Evolutionary conservation across 2,888 invertebrate genomes (phyloP).

Genomic region (Yponomeuta cagnagella): DNA sequence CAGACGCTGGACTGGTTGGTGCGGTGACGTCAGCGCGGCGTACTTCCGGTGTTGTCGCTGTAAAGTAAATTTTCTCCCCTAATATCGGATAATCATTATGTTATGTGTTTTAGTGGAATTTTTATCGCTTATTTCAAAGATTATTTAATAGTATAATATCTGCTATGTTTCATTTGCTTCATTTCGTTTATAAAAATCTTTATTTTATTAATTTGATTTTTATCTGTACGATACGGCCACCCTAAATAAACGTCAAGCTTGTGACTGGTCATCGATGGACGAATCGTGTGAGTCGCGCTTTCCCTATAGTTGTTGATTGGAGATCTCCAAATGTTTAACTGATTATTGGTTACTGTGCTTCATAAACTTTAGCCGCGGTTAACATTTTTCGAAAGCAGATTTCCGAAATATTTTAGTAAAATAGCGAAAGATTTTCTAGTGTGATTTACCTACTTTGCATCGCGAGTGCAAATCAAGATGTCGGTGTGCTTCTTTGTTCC

Average conservation of each 20-base stretch:
- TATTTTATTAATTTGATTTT: background rate
- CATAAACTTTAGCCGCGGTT: slow-evolving; percentile 61
- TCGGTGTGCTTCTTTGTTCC: slow-evolving; percentile 83
- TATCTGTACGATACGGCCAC: background rate
- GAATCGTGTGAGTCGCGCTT: slow-evolving; percentile 74
- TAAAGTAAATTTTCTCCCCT: background rate
- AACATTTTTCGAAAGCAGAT: slow-evolving; percentile 32
- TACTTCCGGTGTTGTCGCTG: background rate
- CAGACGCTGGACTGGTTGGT: slow-evolving; percentile 42
- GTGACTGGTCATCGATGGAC: slow-evolving; percentile 75
- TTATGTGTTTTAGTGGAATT: too few species aligned
- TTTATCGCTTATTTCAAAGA: too few species aligned
- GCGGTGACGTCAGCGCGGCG: background rate
- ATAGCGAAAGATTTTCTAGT: background rate
- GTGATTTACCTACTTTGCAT: background rate
- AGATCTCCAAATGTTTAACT: slow-evolving; percentile 69
- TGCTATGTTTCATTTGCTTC: too few species aligned
- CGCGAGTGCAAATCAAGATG: slow-evolving; percentile 62
- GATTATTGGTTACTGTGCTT: slow-evolving; percentile 72
- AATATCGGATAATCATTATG: too few species aligned
- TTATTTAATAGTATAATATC: too few species aligned
- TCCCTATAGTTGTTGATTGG: slow-evolving; percentile 76
- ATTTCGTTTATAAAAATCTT: background rate
- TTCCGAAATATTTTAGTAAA: background rate
- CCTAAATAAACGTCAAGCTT: slow-evolving; percentile 58